These are phyloP conservation scores for Entomyzon cyanotis DNA, from an alignment of 2,113 vertebrate genomes.

Conservation along the genomic window DNA sequence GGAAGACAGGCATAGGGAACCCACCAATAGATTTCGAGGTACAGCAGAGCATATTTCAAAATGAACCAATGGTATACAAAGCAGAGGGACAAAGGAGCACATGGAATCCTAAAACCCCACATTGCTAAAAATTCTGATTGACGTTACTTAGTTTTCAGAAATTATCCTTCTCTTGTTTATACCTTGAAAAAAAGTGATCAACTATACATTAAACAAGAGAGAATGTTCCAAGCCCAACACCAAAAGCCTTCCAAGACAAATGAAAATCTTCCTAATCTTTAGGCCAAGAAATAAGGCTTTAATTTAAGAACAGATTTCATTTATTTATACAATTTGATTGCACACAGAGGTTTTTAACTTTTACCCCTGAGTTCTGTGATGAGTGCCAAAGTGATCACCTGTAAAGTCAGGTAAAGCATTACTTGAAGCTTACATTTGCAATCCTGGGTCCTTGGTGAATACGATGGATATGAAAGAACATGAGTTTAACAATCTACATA, in stretches of 20 bases:
- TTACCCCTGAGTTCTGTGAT: neutral
- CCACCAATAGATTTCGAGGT: no score
- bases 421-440: neutral
- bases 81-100: no score
- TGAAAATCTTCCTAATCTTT: neutral
- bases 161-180: neutral
- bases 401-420: neutral
- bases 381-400: neutral
- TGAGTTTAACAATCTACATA: neutral
- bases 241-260: neutral
- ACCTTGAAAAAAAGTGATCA: neutral
- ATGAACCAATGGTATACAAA: no score
- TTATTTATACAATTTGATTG: neutral
- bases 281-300: neutral
- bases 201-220: neutral
- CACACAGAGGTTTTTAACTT: neutral
- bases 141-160: neutral
- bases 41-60: no score
- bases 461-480: neutral
- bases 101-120: no score
- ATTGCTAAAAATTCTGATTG: no score
- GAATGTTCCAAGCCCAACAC: neutral
- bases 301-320: neutral
- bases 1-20: no score
- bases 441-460: neutral